Percentiles rank a stretch among this genome's conserved stretches.
These are phyloP conservation scores for Caranx melampygus DNA, from an alignment of 2,113 vertebrate genomes.

Conservation along the genomic window DNA sequence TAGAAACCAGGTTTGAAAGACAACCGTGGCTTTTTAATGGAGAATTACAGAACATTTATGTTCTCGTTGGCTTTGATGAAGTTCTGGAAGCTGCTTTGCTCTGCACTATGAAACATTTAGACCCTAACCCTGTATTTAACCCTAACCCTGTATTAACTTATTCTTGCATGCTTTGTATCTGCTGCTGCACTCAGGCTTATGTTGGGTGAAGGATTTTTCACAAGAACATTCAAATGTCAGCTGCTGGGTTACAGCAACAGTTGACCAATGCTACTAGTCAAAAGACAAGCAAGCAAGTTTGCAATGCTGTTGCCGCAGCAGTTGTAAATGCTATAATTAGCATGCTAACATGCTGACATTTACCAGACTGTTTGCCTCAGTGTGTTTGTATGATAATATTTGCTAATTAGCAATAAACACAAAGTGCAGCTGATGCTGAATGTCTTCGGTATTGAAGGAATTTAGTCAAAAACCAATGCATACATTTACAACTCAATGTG, in stretches of 20 bases:
- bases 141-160: background rate
- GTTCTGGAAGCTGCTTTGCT: constrained; percentile 24
- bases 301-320: background rate
- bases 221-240: background rate
- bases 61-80: constrained; percentile 12
- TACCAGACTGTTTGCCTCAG: too few relatives aligned
- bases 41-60: constrained; percentile 4
- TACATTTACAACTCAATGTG: background rate
- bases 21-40: constrained; percentile 18
- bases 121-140: too few relatives aligned
- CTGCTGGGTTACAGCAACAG: background rate
- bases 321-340: background rate
- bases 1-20: constrained; percentile 2
- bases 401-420: too few relatives aligned
- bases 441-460: background rate
- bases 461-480: background rate
- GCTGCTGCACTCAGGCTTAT: constrained; percentile 7
- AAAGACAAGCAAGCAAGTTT: background rate
- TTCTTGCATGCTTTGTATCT: constrained; percentile 7
- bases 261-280: background rate
- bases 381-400: background rate
- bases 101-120: constrained; percentile 31
- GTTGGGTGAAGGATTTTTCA: background rate
- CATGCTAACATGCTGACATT: background rate
- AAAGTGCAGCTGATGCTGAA: background rate